Evolutionary conservation across 1,140 invertebrate species (phyloP).

Genomic region (Drosophila nasuta): DNA sequence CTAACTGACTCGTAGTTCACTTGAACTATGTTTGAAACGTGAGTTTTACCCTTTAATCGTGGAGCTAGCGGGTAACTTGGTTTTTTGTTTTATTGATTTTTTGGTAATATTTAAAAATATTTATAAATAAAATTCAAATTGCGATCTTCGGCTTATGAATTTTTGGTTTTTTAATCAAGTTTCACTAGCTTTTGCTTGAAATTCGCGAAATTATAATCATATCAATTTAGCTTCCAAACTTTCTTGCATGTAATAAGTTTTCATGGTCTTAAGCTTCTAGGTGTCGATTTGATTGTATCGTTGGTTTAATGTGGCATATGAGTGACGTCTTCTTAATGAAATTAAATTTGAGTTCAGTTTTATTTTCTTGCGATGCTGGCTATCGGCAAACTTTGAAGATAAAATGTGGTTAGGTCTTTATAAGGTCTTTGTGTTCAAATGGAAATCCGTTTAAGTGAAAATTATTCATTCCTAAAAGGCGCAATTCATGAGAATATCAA

Average conservation of each 20-base stretch:
- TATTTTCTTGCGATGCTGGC: background rate
- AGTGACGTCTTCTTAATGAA: conserved; percentile 53
- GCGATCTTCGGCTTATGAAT: too few relatives aligned
- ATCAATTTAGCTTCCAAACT: background rate
- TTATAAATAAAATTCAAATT: too few relatives aligned
- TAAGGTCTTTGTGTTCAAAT: background rate
- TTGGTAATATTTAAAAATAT: too few relatives aligned
- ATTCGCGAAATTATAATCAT: background rate
- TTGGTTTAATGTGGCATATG: conserved; percentile 58
- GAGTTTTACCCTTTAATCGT: background rate
- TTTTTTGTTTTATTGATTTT: background rate
- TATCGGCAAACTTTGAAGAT: background rate
- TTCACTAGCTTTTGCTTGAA: too few relatives aligned
- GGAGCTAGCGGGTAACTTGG: background rate
- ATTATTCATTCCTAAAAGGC: conserved; percentile 41
- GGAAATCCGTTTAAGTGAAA: conserved; percentile 34
- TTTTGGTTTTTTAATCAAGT: too few relatives aligned
- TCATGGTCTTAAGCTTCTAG: background rate
- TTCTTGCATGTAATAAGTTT: background rate
- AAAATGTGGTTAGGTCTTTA: conserved; percentile 1
- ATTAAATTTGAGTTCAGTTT: conserved; percentile 51
- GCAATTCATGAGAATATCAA: conserved; percentile 55
- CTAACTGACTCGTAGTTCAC: conserved; percentile 2
- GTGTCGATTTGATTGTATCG: conserved; percentile 5
- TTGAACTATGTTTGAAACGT: background rate